A percentile compares a stretch with the other conserved stretches of the same genome.
Evolutionary conservation across 2,888 invertebrate genomes (phyloP).

Genomic region (Bruchidius siliquastri): DNA sequence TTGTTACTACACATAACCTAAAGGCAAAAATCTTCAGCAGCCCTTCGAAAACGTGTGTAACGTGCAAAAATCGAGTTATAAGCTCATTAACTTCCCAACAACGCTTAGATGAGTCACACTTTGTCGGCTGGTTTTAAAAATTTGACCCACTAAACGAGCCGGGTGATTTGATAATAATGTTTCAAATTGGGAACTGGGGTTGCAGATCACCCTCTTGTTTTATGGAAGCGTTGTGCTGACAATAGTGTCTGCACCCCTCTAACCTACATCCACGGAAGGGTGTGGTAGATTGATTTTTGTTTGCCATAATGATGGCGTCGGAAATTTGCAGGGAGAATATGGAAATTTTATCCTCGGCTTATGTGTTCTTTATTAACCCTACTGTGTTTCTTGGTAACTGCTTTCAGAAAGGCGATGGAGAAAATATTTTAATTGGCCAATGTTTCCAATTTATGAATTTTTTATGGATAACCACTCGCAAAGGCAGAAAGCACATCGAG

Average conservation of each 20-base stretch:
- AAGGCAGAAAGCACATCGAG: no score
- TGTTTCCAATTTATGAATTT: no score
- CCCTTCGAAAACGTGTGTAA: neutral
- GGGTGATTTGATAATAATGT: neutral
- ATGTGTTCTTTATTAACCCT: neutral
- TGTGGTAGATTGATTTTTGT: neutral
- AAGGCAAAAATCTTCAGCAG: neutral
- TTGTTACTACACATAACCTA: no score
- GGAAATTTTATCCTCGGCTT: neutral
- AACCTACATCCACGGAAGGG: neutral
- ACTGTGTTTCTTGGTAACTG: neutral
- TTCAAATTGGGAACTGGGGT: neutral
- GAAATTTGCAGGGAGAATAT: neutral
- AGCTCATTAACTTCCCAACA: neutral
- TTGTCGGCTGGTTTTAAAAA: neutral
- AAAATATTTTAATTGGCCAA: no score
- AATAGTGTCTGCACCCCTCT: neutral
- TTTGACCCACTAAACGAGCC: neutral
- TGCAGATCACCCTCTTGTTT: neutral
- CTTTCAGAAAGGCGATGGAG: no score
- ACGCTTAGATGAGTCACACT: neutral
- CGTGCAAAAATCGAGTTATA: neutral
- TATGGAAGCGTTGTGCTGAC: neutral
- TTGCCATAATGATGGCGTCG: neutral
- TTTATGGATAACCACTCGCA: no score